Evolutionary conservation across 2,888 invertebrate species (phyloP).

Genomic region (Augiades crinisus): DNA sequence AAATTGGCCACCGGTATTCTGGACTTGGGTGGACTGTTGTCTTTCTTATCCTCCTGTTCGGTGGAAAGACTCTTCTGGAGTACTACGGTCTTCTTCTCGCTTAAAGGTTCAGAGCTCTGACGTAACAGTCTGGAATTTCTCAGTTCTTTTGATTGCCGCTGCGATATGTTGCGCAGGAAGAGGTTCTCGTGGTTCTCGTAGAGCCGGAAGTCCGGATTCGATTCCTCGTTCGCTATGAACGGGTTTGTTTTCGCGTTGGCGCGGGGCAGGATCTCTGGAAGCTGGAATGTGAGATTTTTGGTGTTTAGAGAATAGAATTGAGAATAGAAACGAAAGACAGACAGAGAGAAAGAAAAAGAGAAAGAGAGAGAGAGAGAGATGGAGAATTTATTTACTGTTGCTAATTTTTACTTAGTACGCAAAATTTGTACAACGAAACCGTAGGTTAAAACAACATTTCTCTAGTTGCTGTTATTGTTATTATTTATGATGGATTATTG

Average conservation of each 20-base stretch:
- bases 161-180: conserved; percentile 67
- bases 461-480: too few species aligned
- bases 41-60: conserved; percentile 52
- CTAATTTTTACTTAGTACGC: too few species aligned
- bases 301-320: too few species aligned
- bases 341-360: too few species aligned
- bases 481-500: too few species aligned
- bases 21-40: conserved; percentile 39
- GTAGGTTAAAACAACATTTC: too few species aligned
- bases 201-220: conserved; percentile 47
- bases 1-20: conserved; percentile 75
- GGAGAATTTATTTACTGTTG: too few species aligned
- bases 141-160: conserved; percentile 62
- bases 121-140: conserved; percentile 58
- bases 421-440: too few species aligned
- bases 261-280: conserved; percentile 69
- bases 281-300: too few species aligned
- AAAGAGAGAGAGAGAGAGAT: too few species aligned
- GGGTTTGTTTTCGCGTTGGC: conserved; percentile 58
- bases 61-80: conserved; percentile 68
- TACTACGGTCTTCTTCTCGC: conserved; percentile 51
- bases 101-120: conserved; percentile 67
- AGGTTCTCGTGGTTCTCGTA: conserved; percentile 73
- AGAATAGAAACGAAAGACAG: too few species aligned
- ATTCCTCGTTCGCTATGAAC: conserved; percentile 52